Evolutionary conservation across 2,888 invertebrate species (phyloP).

Genomic region (Cheiracanthium punctorium): DNA sequence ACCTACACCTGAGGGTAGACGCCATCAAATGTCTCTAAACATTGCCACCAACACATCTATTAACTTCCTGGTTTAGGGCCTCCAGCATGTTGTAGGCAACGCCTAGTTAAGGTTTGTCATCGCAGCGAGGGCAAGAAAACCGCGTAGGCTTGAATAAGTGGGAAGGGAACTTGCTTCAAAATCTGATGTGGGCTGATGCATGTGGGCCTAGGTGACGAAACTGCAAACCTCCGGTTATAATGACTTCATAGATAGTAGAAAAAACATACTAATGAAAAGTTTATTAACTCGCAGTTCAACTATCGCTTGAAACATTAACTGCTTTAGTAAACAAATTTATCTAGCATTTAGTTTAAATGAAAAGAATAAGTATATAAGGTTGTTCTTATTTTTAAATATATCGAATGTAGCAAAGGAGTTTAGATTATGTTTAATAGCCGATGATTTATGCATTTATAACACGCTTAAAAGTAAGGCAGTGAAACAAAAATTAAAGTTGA

Average conservation of each 20-base stretch:
- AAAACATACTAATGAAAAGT: background rate
- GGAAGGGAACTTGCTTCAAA: background rate
- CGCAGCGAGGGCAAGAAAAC: background rate
- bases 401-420: too few species aligned
- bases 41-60: conserved; percentile 25
- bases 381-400: too few species aligned
- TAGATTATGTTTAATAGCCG: too few species aligned
- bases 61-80: conserved; percentile 60
- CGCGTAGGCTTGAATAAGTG: background rate
- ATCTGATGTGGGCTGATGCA: background rate
- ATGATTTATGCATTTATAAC: too few species aligned
- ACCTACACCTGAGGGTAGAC: background rate
- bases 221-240: background rate
- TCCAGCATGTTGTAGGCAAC: conserved; percentile 22
- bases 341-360: too few species aligned
- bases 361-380: too few species aligned
- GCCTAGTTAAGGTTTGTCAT: conserved; percentile 22
- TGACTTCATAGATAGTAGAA: background rate
- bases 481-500: too few species aligned
- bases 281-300: conserved; percentile 2
- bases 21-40: background rate
- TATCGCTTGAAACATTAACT: too few species aligned
- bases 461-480: too few species aligned
- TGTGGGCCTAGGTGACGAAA: conserved; percentile 10
- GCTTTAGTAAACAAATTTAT: too few species aligned